Conservation (phyloP, 1,140 invertebrate species). For the Parasteatoda tepidariorum region DNA sequence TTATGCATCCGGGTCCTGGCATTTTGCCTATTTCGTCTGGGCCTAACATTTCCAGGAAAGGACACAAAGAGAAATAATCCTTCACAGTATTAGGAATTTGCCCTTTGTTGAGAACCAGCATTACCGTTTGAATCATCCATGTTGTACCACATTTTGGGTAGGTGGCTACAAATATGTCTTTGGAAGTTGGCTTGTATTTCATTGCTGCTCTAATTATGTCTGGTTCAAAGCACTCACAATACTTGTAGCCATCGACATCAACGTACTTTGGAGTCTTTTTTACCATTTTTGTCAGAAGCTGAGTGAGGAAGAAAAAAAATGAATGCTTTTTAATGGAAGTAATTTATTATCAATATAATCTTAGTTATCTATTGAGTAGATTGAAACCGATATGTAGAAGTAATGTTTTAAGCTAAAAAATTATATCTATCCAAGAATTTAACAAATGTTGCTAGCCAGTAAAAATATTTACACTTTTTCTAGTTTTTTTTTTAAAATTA, state of each 20-base stretch:
- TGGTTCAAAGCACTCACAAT: slow-evolving; percentile 36
- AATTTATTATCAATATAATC: too few species aligned
- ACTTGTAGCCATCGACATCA: slow-evolving; percentile 41
- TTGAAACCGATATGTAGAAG: too few species aligned
- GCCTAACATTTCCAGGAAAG: slow-evolving; percentile 55
- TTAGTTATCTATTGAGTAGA: too few species aligned
- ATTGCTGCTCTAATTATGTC: slow-evolving; percentile 34
- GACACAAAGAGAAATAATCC: slow-evolving; percentile 28
- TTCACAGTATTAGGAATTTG: slow-evolving; percentile 19
- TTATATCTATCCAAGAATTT: too few species aligned
- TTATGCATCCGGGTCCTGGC: slow-evolving; percentile 48
- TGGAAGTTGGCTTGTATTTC: slow-evolving; percentile 24
- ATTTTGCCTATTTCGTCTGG: slow-evolving; percentile 57
- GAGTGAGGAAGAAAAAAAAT: too few species aligned
- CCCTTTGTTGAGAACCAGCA: slow-evolving; percentile 56
- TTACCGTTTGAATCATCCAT: slow-evolving; percentile 60
- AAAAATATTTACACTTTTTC: too few species aligned
- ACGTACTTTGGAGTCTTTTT: slow-evolving; percentile 47
- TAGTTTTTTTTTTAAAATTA: too few species aligned
- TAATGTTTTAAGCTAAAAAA: too few species aligned
- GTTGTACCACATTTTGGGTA: slow-evolving; percentile 63
- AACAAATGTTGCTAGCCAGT: too few species aligned
- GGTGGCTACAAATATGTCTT: slow-evolving; percentile 62
- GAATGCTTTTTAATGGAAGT: too few species aligned
- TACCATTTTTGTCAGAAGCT: not conserved